Evolutionary conservation across 1,140 invertebrate genomes (phyloP), one percentile per base, ranked within the genome.

Genomic region (fruit fly (Drosophila melanogaster)): DNA sequence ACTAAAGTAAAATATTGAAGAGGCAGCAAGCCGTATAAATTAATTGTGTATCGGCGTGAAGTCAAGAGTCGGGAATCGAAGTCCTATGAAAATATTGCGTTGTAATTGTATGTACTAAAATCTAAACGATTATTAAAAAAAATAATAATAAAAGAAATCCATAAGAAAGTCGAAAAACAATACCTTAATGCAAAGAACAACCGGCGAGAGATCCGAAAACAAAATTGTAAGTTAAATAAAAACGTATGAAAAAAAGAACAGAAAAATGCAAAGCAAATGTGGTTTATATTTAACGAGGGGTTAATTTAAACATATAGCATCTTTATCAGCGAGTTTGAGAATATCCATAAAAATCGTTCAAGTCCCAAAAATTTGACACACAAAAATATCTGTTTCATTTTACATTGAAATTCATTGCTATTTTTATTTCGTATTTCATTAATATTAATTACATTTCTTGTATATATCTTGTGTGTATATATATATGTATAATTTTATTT

Each of bases 211-310:
- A 57, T 44, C 44, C n/a, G 12, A 62, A 40, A 64, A 67, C 53
- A 77, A 84, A 74, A 77, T 60, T 67, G 61, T 81, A 85, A 85
- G 55, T 80, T 84, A 80, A 84, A 85, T 84, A 80, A 80, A 84
- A 83, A 84, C 53, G 58, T 61, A 65, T 60, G 54, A 81, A 77
- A 64, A 59, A 59, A 49, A 14, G 24, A 22, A 22, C 56, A 74
- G 37, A 61, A 54, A 38, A 44, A 66, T 26, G 15, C 2, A 12
- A 57, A 19, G 1, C 1, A 26, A 44, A 22, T 46, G n/a, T 30
- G 2, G 47, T 41, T 61, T 61, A 35, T 24, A 41, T 19, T 43
- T 8, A 12, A 5, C 7, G 5, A 41, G 8, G 37, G 47, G 22
- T 3, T 22, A 3, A 30, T 30, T 30, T 8, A 30, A 7, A 30